Conservation (phyloP, 2,113 vertebrate genomes). For the Gopherus evgoodei region DNA sequence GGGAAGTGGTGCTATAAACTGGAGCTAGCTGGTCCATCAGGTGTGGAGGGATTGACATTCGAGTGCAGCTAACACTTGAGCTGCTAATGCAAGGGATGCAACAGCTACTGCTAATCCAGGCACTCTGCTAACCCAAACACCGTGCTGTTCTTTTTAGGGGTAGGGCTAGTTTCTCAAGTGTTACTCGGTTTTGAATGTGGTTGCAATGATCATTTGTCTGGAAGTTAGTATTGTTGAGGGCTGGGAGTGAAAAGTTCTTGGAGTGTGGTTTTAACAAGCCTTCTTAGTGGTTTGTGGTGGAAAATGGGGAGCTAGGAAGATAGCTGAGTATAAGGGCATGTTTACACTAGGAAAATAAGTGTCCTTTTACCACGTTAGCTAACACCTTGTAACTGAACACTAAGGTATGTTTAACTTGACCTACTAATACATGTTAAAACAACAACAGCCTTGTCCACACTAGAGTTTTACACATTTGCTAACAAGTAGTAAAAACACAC, state of each 20-base stretch:
- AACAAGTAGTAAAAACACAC: not conserved
- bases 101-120: not conserved
- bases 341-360: not conserved
- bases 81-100: not conserved
- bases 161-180: not conserved
- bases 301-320: not conserved
- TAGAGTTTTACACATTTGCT: not conserved
- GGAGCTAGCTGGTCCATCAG: not conserved
- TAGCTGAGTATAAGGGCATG: not conserved
- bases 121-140: not conserved
- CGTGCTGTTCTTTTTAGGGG: not conserved
- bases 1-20: not conserved
- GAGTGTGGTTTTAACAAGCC: not conserved
- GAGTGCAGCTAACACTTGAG: not conserved
- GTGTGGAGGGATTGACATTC: not conserved
- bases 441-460: rapidly evolving
- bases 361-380: not conserved
- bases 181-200: not conserved
- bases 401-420: not conserved
- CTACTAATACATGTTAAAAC: not conserved
- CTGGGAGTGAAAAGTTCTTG: not conserved
- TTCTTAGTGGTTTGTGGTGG: not conserved
- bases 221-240: not conserved
- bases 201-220: not conserved
- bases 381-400: not conserved